These are phyloP conservation scores for Drosophila nigritarsus DNA, from an alignment of 2,888 invertebrate genomes.

Conservation along the genomic window DNA sequence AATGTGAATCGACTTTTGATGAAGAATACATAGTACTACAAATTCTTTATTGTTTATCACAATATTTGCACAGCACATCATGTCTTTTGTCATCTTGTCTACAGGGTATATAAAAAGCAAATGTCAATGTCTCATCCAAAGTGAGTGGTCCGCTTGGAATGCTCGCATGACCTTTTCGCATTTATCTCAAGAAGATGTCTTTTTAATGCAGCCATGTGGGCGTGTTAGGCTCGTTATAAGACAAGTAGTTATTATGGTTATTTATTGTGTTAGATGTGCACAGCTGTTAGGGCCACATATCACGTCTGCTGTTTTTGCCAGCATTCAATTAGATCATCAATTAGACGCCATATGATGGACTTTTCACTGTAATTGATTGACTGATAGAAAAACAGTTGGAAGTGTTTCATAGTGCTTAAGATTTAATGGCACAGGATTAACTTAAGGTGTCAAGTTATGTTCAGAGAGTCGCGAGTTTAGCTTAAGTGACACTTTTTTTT, in stretches of 20 bases:
- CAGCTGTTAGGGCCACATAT: conserved; percentile 53
- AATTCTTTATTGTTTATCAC: background rate
- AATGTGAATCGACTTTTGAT: background rate
- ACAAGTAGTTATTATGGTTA: conserved; percentile 66
- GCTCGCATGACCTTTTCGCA: conserved; percentile 72
- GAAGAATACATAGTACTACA: no score
- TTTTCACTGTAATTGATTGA: conserved; percentile 36
- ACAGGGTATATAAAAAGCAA: conserved; percentile 45
- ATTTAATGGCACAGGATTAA: background rate
- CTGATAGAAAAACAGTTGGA: background rate
- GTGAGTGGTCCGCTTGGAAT: conserved; percentile 49
- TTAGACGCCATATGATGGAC: conserved; percentile 46
- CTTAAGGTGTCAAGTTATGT: background rate
- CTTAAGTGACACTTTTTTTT: background rate
- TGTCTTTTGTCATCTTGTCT: background rate
- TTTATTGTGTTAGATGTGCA: conserved; percentile 61
- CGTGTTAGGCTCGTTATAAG: conserved; percentile 65
- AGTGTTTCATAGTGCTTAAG: background rate
- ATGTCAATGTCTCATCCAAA: conserved; percentile 62
- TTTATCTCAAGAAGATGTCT: conserved; percentile 74
- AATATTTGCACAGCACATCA: background rate
- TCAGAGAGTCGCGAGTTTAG: background rate
- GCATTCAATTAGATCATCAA: conserved; percentile 70
- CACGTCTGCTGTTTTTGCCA: conserved; percentile 21
- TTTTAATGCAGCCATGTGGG: conserved; percentile 68